These are phyloP conservation scores for Leptoteleia sp. DNA, from an alignment of 1,140 invertebrate genomes.

Conservation along the genomic window DNA sequence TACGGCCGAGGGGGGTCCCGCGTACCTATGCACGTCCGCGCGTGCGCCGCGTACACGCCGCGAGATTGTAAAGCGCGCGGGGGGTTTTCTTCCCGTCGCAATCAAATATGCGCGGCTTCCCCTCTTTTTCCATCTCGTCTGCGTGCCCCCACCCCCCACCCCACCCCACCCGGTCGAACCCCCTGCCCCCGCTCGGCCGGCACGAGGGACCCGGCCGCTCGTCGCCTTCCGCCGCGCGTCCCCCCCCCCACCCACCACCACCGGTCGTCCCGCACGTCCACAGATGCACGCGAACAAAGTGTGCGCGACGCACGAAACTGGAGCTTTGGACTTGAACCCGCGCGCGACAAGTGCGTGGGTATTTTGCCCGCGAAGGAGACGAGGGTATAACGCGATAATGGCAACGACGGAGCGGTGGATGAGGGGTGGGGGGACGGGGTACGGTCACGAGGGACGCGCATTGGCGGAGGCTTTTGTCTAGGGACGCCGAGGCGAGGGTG, in stretches of 20 bases:
- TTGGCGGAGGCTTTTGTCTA: constrained; percentile 37
- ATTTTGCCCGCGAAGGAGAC: constrained; percentile 44
- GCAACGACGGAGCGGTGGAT: too few species aligned
- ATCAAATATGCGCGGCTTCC: constrained; percentile 59
- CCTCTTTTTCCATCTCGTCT: constrained; percentile 55
- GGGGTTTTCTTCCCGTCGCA: too few species aligned
- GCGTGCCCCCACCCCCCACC: not conserved
- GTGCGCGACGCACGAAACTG: constrained; percentile 40
- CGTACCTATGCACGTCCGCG: too few species aligned
- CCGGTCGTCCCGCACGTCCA: constrained; percentile 57
- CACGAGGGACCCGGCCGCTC: not conserved
- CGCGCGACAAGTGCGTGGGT: constrained; percentile 64
- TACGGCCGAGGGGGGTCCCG: too few species aligned
- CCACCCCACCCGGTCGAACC: too few species aligned
- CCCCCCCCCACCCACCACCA: constrained; percentile 38
- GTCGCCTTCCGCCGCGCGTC: constrained; percentile 11
- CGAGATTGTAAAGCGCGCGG: too few species aligned
- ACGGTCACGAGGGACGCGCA: constrained; percentile 1
- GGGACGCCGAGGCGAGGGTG: constrained; percentile 34
- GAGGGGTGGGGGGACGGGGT: constrained; percentile 4
- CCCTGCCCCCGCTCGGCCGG: too few species aligned
- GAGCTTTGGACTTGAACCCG: constrained; percentile 61
- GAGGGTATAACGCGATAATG: constrained; percentile 27
- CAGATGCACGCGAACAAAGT: constrained; percentile 36
- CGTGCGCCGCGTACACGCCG: too few species aligned